Base-by-base conservation (phyloP, 1,140 invertebrate genomes). In the Drosophila grimshawi region DNA sequence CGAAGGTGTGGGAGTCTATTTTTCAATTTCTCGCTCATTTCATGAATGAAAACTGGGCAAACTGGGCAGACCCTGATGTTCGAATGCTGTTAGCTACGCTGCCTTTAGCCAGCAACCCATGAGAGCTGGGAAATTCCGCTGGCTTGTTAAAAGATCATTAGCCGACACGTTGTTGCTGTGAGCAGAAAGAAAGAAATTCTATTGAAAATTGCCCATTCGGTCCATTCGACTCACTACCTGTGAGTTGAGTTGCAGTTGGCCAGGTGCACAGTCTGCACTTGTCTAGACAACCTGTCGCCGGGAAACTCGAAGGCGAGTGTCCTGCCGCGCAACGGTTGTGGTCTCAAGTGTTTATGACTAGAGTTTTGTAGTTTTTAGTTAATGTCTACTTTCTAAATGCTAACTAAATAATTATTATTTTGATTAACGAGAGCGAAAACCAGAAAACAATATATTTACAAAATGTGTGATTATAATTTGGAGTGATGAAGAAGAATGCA, bases 101-200 rank as follows among this genome's bases (percentile, higher is more conserved):
- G 10, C 39, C 10, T 4, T 43, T 43, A 43, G n/a, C 39, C 39
- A n/a, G 39, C 4, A 41, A 41, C 39, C 10, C 39, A 43, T 43
- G 39, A 43, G 39, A 43, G n/a, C 4, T 43, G 39, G 39, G 10
- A 43, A n/a, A 43, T 43, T 43, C 39, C 3, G 39, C 10, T 43
- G 39, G 39, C 39, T 43, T 43, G 39, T 43, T 43, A 43, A 43
- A 43, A 43, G 39, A 43, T 43, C 39, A 43, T 43, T 43, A 43
- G 39, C 39, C 39, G 39, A 43, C 39, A n/a, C 39, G 39, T 43
- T 43, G 39, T 43, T 43, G 39, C 39, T n/a, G 10, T 0, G 10
- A 43, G 39, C 39, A n/a, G 39, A 43, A 43, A 43, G 10, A 43
- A 43, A 43, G 39, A 43, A 43, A 43, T 43, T 43, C 39, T 43